Evolutionary conservation across 2,113 vertebrate genomes (phyloP), one percentile per base, ranked within the genome.

Genomic region (Colistium nudipinnis): DNA sequence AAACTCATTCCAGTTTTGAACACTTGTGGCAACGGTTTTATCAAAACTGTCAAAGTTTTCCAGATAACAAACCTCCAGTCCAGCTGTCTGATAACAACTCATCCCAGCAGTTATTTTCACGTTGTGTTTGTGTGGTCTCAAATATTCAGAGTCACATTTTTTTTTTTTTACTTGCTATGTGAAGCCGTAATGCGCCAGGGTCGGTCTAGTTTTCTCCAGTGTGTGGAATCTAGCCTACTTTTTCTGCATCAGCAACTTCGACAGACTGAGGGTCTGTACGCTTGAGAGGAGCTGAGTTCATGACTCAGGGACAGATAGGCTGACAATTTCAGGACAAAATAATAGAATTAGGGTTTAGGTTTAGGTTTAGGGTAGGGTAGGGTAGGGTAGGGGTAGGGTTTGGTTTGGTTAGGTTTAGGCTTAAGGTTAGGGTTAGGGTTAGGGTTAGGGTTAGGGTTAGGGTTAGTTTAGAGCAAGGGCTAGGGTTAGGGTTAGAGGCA

Each of bases 201-300:
- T 71, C 70, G 80, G 80, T 78, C 49, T 70, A 87, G 84, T 70
- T 82, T n/a, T 87, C 48, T 92, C 85, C 85, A 92, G 89, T 91
- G 90, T 91, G 88, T 88, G 82, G 90, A 91, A 93, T 92, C 86
- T 92, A 92, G 66, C 90, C 90, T 89, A 91, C 75, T 93, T 94
- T 86, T 92, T 87, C 84, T 84, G 89, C 68, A 70, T 83, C 88
- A 85, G 86, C 87, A 88, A 87, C 81, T 85, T 52, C 49, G 45
- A 78, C 87, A 87, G 78, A 85, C 84, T 84, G 77, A n/a, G 28
- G 51, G 55, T 65, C 78, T 81, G 72, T 9, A 24, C 56, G 89
- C 86, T 74, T 86, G 80, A 90, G 78, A 82, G 87, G 75, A 77
- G 61, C 82, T 65, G 22, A 5, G 62, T 65, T 73, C 74, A 80